These are phyloP conservation scores for Parnassius orleans DNA, from an alignment of 2,888 invertebrate genomes.

Conservation along the genomic window DNA sequence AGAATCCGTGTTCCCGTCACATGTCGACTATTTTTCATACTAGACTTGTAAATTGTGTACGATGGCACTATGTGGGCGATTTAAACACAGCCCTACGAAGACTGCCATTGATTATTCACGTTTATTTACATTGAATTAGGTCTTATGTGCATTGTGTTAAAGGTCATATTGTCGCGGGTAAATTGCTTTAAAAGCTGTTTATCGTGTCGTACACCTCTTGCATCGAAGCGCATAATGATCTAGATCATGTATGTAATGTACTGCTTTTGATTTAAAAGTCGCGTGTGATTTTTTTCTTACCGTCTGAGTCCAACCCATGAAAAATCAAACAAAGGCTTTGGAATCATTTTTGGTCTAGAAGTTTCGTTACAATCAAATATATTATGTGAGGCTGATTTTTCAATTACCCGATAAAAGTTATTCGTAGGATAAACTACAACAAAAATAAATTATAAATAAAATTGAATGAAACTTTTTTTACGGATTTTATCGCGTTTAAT, in stretches of 20 bases:
- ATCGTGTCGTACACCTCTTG: conserved; percentile 36
- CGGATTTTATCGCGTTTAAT: too few species aligned
- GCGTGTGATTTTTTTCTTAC: conserved; percentile 28
- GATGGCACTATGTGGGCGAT: conserved; percentile 42
- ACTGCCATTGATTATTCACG: conserved; percentile 16
- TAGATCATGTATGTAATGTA: conserved; percentile 42
- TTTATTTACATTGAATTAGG: not conserved
- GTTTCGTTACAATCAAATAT: too few species aligned
- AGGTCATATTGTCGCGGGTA: conserved; percentile 16
- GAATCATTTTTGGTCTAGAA: too few species aligned
- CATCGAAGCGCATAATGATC: conserved; percentile 41
- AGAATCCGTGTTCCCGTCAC: conserved; percentile 46
- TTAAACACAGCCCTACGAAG: conserved; percentile 34
- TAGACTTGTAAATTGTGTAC: conserved; percentile 45
- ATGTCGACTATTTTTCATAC: conserved; percentile 49
- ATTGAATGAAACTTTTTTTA: too few species aligned
- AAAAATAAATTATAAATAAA: too few species aligned
- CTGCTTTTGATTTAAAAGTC: conserved; percentile 41
- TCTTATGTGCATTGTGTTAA: conserved; percentile 18
- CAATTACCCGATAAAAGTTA: too few species aligned
- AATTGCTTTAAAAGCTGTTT: conserved; percentile 30
- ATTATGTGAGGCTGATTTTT: too few species aligned
- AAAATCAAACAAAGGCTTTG: too few species aligned
- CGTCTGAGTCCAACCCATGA: too few species aligned
- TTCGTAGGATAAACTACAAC: too few species aligned